phyloP scores from a whole-genome alignment of 2,113 vertebrate species.

The Sorex araneus region DNA sequence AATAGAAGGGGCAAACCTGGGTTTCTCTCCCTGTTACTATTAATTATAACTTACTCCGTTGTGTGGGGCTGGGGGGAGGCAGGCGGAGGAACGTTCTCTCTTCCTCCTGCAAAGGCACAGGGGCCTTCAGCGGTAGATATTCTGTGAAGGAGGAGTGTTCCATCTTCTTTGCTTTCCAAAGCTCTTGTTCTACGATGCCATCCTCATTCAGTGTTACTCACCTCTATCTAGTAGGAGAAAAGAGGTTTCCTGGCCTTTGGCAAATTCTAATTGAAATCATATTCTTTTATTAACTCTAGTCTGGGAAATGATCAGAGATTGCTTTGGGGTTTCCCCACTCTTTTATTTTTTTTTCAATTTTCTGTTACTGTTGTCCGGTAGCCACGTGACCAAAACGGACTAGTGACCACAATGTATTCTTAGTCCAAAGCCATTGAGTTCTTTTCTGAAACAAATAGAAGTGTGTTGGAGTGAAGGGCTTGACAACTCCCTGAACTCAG shows the following conservation, averaged over 20 bases:
- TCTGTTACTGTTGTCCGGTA: slow-evolving; percentile 30
- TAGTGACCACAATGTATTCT: slow-evolving; percentile 44
- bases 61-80: too few relatives aligned
- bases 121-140: neutral
- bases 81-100: neutral
- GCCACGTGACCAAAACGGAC: slow-evolving; percentile 72
- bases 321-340: slow-evolving; percentile 65
- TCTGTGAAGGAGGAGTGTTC: slow-evolving; percentile 23
- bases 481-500: neutral
- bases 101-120: neutral
- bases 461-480: slow-evolving; percentile 75
- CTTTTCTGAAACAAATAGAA: slow-evolving; percentile 67
- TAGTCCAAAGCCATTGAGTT: slow-evolving; percentile 25
- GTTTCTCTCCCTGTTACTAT: neutral
- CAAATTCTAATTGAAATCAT: slow-evolving; percentile 71
- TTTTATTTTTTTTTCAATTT: slow-evolving; percentile 36
- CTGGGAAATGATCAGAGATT: slow-evolving; percentile 67
- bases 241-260: slow-evolving; percentile 53
- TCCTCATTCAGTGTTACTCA: neutral
- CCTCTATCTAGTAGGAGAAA: slow-evolving; percentile 61
- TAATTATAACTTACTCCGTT: neutral
- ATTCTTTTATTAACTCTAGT: slow-evolving; percentile 72
- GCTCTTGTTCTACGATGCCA: slow-evolving; percentile 59
- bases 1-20: neutral
- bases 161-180: slow-evolving; percentile 4